Evolutionary conservation across 2,888 invertebrate species (phyloP), one percentile per base, ranked within the genome.

Genomic region (Metacarcinus magister): DNA sequence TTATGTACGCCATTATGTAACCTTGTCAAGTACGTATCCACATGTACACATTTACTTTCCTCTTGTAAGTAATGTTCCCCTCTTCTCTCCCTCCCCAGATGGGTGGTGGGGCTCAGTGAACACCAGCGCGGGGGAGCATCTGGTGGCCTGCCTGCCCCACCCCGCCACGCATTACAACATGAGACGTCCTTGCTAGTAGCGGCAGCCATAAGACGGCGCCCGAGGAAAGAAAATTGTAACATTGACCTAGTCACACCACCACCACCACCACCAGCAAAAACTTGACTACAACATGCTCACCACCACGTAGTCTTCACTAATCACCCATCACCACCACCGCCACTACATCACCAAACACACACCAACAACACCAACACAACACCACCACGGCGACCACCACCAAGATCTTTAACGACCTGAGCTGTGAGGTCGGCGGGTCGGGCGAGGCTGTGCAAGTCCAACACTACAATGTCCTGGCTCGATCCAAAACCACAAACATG

Each of bases 371-470:
- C 39, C 87, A 87, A 82, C 94, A 87, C 43, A 44, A 39, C 91
- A 44, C n/a, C 93, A 95, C 94, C 95, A 95, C 95, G 95, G 95
- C 96, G 91, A 96, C 96, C 94, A 96, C 96, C 96, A 96, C 94
- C 91, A 94, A 96, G 96, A 94, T 94, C 94, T 96, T 94, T 92
- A 96, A 96, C 96, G 94, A 96, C 96, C 92, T 96, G 96, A 94
- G 94, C 92, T 94, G 91, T 44, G 96, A 94, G 54, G 94, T 75
- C 67, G 87, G 92, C 44, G 92, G 96, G 94, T 94, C 94, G 16
- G 67, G 94, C 91, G 94, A 94, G 94, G 91, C 94, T 91, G 94
- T 94, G 75, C 89, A 90, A 92, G 94, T 94, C 39, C 96, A 96
- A 94, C 96, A 96, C 82, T 96, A 96, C 94, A 96, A 96, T 94